Evolutionary conservation across 2,888 invertebrate species (phyloP), one percentile per base, ranked within the genome.

Genomic region (Cepaea hortensis): DNA sequence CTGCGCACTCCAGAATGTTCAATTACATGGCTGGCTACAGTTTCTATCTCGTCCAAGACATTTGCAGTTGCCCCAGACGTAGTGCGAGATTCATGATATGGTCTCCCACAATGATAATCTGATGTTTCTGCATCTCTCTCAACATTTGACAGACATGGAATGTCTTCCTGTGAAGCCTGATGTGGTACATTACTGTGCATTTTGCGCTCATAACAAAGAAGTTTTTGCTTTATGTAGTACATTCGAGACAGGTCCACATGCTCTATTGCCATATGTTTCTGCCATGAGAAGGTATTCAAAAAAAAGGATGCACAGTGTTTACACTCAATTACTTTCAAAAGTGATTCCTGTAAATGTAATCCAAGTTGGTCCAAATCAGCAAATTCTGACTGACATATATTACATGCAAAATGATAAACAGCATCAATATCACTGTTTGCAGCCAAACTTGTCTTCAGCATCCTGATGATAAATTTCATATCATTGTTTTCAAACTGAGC

Each of bases 281-380:
- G 85, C 85, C 85, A 85, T 20, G 85, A 85, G 35, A 46, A 55
- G 46, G 73, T 23, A 62, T 85, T 70, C 5, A 85, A 50, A 72
- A 85, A 85, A 35, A 73, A 73, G 4, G 80, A 72, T 23, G 65
- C 68, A 61, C 85, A 85, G 55, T 85, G 62, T 77, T 80, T 85
- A 23, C 85, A 85, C 20, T 46, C 70, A 35, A 85, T 20, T 9
- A 85, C 81, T 73, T 85, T 85, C 77, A 85, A 72, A 23, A 85
- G 6, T 20, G 77, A 85, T 23, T 85, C 55, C 13, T 80, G 35
- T 55, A 79, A 80, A 70, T 85, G 85, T 5, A 72, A 61, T 62
- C 61, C n/a, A n/a, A 85, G 73, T 23, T 80, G 20, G 15, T 20
- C 48, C 48, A 80, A 35, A 35, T 11, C 13, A 20, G 13, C 46